These are phyloP conservation scores for Pachyuromys duprasi DNA, from an alignment of 2,797 vertebrate genomes.

Conservation along the genomic window DNA sequence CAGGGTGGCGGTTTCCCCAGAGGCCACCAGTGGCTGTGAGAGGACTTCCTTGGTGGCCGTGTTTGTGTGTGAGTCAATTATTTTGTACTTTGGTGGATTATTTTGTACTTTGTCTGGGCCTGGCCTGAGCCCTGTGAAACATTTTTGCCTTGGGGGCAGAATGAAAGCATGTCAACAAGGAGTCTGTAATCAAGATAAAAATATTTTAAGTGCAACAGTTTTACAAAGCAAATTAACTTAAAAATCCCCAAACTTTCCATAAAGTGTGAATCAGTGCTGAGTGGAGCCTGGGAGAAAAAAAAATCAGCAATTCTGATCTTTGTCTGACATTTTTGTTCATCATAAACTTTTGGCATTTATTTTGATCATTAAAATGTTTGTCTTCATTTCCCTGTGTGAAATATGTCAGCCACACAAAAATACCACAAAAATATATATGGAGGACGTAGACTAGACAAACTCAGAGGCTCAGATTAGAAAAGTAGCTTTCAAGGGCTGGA, in stretches of 20 bases:
- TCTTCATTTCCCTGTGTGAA: neutral
- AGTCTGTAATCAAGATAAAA: neutral
- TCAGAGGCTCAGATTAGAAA: neutral
- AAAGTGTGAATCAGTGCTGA: neutral
- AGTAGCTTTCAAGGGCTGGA: neutral
- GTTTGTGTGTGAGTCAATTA: neutral
- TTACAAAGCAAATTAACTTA: neutral
- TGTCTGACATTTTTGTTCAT: constrained; percentile 18
- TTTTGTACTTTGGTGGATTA: neutral
- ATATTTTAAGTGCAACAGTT: neutral
- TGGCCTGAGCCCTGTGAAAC: neutral
- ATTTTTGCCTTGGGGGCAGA: neutral
- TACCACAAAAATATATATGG: neutral
- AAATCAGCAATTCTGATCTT: neutral
- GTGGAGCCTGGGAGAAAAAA: neutral
- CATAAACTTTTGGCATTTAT: neutral
- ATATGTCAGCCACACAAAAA: neutral
- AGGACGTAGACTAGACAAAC: neutral
- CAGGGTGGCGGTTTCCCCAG: neutral
- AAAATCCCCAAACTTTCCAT: neutral
- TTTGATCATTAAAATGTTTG: neutral
- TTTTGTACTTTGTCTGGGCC: neutral
- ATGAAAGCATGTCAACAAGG: neutral
- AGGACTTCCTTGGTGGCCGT: neutral
- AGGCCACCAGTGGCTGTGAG: no score